These are phyloP conservation scores for Ciconia nigra DNA, from an alignment of 2,797 vertebrate genomes.

Conservation along the genomic window DNA sequence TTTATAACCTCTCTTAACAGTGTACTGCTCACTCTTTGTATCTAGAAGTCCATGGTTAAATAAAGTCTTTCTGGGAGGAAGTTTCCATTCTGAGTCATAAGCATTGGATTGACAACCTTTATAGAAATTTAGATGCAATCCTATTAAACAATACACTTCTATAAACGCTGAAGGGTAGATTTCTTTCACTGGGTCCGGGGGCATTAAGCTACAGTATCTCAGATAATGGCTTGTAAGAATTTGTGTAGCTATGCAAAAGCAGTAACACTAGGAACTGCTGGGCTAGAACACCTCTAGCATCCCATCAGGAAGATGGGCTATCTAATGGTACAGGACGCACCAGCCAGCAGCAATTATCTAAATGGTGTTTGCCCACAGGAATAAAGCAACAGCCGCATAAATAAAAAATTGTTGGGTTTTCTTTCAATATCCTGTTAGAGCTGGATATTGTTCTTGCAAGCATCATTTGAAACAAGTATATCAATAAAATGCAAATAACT, in stretches of 20 bases:
- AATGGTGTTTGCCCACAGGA: not conserved
- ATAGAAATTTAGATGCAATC: constrained; percentile 13
- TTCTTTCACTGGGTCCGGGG: not conserved
- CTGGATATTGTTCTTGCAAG: not conserved
- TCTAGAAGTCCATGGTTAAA: not conserved
- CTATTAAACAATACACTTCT: not conserved
- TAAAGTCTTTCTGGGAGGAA: not conserved
- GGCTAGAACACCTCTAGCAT: not conserved
- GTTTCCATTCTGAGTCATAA: constrained; percentile 40
- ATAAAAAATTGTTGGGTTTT: not conserved
- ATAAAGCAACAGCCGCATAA: not conserved
- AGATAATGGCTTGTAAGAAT: not conserved
- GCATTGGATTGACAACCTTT: constrained; percentile 9
- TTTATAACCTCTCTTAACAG: not conserved
- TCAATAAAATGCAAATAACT: not conserved
- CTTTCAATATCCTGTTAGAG: not conserved
- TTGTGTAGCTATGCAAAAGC: not conserved
- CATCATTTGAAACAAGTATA: not conserved
- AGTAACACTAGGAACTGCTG: not conserved
- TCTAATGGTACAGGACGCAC: not conserved
- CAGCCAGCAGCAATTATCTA: not conserved
- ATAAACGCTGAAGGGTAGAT: not conserved
- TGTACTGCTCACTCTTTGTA: not conserved
- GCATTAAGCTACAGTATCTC: not conserved
- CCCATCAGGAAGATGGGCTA: not conserved